Base-by-base conservation (phyloP, 2,113 vertebrate genomes). In the Antechinus flavipes region DNA sequence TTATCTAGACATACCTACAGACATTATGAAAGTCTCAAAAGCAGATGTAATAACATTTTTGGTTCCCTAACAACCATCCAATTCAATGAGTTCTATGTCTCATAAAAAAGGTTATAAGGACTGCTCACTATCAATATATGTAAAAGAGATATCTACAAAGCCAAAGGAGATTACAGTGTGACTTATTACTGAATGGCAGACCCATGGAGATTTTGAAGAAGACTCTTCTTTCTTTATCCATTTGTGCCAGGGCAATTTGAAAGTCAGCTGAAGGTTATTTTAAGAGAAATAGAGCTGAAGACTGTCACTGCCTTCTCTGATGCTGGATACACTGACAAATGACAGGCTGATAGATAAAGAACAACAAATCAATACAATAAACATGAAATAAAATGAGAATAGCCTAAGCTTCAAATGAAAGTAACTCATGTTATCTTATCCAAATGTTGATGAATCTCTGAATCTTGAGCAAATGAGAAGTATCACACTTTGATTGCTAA, bases 61-160 rank as follows among this genome's bases (percentile, higher is more conserved):
- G 94, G 96, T 91, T 92, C 42, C 47, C 54, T 93, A 47, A 14
- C 95, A 96, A 91, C 94, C 93, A 95, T 94, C 19, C 68, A 22
- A 93, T 19, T 95, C 24, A 55, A 23, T 84, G n/a, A 84, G n/a
- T 22, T 84, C 16, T n/a, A 42, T 23, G 68, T 76, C 35, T 76
- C 16, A 42, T 76, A 35, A 22, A 42, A 76, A 22, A 11, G 4
- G n/a, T n/a, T 76, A n/a, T 49, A 56, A 35, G 27, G 30, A 68
- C 12, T 35, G 8, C 35, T 68, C 30, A 35, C 61, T 68, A 68
- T 76, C 30, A 76, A 35, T 42, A 84, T 84, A 26, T 6, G n/a
- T 23, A 8, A 23, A 42, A 19, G 8, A 42, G 16, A 22, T 84
- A 19, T 84, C n/a, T 84, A 84, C 12, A 2, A 2, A 42, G 68